phyloP scores from a whole-genome alignment of 2,113 vertebrate genomes.

The Phylloscopus trochiloides region DNA sequence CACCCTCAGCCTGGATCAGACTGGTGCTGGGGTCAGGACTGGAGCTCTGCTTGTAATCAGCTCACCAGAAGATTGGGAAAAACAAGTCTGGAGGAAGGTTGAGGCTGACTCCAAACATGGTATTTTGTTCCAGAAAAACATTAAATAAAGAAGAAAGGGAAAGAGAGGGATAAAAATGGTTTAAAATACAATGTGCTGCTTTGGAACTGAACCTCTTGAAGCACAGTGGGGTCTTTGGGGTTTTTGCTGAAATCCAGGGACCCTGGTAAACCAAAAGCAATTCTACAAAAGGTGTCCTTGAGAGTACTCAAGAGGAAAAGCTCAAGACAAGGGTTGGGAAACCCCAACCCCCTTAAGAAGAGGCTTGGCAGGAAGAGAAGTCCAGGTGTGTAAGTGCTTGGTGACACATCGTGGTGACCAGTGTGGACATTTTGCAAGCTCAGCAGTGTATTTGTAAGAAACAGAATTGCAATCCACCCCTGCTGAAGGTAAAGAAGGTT shows the following conservation, averaged over 20 bases:
- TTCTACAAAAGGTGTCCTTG: background rate
- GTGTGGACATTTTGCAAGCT: background rate
- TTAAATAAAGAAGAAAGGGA: background rate
- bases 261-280: background rate
- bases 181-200: background rate
- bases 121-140: background rate
- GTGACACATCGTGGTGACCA: background rate
- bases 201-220: background rate
- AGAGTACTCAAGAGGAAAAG: background rate
- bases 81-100: background rate
- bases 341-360: background rate
- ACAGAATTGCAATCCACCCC: background rate
- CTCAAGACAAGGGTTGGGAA: background rate
- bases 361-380: background rate
- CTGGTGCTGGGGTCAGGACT: background rate
- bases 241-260: background rate
- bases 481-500: background rate
- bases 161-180: background rate
- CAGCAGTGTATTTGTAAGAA: background rate
- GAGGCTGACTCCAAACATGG: background rate
- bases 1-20: background rate
- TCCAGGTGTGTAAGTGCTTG: background rate
- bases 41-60: background rate
- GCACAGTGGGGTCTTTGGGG: background rate
- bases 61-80: background rate